These are phyloP conservation scores for Rhagoletis zephyria DNA, from an alignment of 1,140 invertebrate species.

Conservation along the genomic window DNA sequence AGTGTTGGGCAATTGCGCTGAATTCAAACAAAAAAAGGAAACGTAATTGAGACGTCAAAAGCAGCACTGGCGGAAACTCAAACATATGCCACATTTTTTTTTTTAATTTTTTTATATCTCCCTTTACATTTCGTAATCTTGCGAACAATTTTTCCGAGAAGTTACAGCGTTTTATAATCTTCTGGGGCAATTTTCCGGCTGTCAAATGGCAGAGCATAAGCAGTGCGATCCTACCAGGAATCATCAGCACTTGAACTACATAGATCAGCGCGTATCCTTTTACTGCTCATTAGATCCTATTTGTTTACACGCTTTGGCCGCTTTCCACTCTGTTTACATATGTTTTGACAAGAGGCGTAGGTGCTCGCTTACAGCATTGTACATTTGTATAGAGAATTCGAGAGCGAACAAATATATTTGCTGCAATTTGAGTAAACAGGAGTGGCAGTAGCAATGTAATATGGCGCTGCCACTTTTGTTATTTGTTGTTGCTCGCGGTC, in stretches of 20 bases:
- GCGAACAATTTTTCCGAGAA: neutral
- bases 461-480: constrained; percentile 37
- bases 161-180: constrained; percentile 1
- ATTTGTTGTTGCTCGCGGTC: neutral
- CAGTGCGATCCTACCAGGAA: constrained; percentile 41
- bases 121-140: neutral
- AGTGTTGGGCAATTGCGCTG: neutral
- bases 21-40: neutral
- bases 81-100: constrained; percentile 37
- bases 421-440: constrained; percentile 31
- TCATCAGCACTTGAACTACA: constrained; percentile 11
- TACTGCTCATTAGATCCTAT: neutral
- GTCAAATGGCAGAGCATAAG: neutral
- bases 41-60: constrained; percentile 33
- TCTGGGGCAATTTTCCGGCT: constrained; percentile 2
- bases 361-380: constrained; percentile 16
- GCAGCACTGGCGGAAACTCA: neutral
- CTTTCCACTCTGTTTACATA: constrained; percentile 16
- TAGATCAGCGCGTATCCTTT: neutral
- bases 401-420: neutral
- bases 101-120: neutral
- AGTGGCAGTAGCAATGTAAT: constrained; percentile 49
- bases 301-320: neutral
- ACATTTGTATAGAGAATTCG: neutral
- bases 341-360: constrained; percentile 51